These are phyloP conservation scores for Hemibagrus guttatus DNA, from an alignment of 2,797 vertebrate species.

Conservation along the genomic window DNA sequence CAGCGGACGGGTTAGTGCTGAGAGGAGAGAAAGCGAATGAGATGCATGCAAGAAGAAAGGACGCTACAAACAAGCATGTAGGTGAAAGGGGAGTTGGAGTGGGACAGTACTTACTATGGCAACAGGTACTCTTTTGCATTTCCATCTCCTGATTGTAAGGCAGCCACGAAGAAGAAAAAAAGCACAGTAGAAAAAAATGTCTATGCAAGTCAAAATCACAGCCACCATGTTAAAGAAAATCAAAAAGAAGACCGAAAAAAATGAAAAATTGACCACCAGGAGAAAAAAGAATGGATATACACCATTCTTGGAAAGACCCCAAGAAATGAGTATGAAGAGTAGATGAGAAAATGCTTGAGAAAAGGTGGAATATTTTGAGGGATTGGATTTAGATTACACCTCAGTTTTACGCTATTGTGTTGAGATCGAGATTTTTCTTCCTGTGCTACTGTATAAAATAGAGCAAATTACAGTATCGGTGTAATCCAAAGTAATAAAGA, in stretches of 20 bases:
- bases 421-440: background rate
- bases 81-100: constrained; percentile 56
- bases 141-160: constrained; percentile 97
- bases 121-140: constrained; percentile 99
- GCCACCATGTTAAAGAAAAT: constrained; percentile 82
- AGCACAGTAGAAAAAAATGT: constrained; percentile 98
- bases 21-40: constrained; percentile 61
- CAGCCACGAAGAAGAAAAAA: constrained; percentile 96
- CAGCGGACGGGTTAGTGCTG: constrained; percentile 60
- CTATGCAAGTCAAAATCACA: constrained; percentile 95
- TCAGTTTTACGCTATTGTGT: background rate
- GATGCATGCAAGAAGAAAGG: constrained; percentile 76
- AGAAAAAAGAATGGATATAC: constrained; percentile 77
- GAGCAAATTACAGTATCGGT: constrained; percentile 59
- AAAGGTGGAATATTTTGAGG: constrained; percentile 70
- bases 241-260: constrained; percentile 43
- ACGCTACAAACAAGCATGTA: constrained; percentile 62
- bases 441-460: background rate
- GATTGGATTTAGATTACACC: constrained; percentile 82
- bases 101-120: constrained; percentile 97
- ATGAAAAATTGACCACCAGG: constrained; percentile 51
- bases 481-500: constrained; percentile 86
- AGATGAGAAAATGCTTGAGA: constrained; percentile 69
- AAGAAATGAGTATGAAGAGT: constrained; percentile 80
- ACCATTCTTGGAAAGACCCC: constrained; percentile 84